Evolutionary conservation across 2,113 vertebrate species (phyloP).

Genomic region (Cranoglanis bouderius): DNA sequence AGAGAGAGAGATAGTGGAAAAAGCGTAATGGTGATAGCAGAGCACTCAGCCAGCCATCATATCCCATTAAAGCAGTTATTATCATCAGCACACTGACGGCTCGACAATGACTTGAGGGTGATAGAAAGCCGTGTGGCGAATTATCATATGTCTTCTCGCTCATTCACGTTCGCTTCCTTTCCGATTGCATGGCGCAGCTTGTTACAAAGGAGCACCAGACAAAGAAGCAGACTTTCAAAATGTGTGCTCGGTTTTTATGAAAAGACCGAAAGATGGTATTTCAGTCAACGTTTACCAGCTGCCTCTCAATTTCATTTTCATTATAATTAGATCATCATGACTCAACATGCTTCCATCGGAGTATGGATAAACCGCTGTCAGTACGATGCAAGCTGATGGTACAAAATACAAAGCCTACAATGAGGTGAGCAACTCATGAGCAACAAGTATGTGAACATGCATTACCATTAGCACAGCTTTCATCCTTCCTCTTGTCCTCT

Average conservation of each 20-base stretch:
- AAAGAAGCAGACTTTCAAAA: constrained; percentile 25
- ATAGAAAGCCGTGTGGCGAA: constrained; percentile 34
- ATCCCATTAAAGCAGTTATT: constrained; percentile 51
- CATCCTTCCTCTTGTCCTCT: constrained; percentile 68
- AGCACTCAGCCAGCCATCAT: constrained; percentile 46
- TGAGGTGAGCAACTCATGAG: background rate
- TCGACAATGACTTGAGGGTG: constrained; percentile 39
- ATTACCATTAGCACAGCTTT: constrained; percentile 61
- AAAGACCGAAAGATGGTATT: background rate
- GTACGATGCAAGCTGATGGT: background rate
- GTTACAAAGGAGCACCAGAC: constrained; percentile 13
- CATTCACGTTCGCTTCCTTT: constrained; percentile 34
- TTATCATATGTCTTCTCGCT: constrained; percentile 26
- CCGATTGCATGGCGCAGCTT: constrained; percentile 4
- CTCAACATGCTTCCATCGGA: background rate
- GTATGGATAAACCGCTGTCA: background rate
- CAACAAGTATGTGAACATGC: background rate
- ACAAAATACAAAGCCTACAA: background rate
- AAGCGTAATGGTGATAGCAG: constrained; percentile 28
- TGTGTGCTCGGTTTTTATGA: background rate
- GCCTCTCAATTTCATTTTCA: constrained; percentile 20
- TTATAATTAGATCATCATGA: constrained; percentile 17
- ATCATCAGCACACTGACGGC: constrained; percentile 38
- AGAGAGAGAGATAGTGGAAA: background rate
- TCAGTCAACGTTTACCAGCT: background rate